Percentiles rank a stretch among this genome's conserved stretches.
Evolutionary conservation across 2,888 invertebrate genomes (phyloP).

Genomic region (Drosophila infuscata): DNA sequence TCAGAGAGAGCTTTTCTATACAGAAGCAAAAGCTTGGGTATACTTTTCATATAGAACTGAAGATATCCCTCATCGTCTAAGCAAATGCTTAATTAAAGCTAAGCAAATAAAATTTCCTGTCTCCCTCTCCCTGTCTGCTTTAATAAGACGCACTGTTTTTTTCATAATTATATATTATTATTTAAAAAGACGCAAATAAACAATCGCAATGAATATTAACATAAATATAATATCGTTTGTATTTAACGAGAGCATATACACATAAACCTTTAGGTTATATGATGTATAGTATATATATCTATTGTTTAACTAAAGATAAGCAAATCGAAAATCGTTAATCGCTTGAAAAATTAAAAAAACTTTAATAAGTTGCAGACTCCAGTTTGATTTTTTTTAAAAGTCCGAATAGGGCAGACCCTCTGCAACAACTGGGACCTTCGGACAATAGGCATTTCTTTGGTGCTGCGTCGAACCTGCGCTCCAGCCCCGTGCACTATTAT

Average conservation of each 20-base stretch:
- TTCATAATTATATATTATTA: constrained; percentile 48
- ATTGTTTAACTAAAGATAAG: constrained; percentile 9
- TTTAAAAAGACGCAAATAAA: constrained; percentile 60
- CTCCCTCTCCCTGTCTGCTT: not conserved
- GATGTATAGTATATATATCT: not conserved
- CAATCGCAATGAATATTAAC: constrained; percentile 46
- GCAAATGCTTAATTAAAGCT: not conserved
- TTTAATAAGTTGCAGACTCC: not conserved
- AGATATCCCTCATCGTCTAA: not conserved
- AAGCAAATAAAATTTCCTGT: not conserved
- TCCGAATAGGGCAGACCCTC: constrained; percentile 74
- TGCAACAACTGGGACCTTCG: constrained; percentile 20
- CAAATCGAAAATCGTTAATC: constrained; percentile 53
- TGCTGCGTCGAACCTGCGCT: constrained; percentile 61
- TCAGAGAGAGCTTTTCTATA: not conserved
- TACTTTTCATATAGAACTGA: not conserved
- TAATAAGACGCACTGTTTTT: not conserved
- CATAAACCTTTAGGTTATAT: not conserved
- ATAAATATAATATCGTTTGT: constrained; percentile 19
- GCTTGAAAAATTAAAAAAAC: constrained; percentile 10
- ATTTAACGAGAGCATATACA: constrained; percentile 8
- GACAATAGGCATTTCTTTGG: constrained; percentile 11
- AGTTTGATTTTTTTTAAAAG: constrained; percentile 53
- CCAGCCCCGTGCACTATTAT: constrained; percentile 94
- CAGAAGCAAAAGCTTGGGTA: not conserved